Conservation (phyloP, 2,797 vertebrate genomes). For the Brotogeris chrysoptera region DNA sequence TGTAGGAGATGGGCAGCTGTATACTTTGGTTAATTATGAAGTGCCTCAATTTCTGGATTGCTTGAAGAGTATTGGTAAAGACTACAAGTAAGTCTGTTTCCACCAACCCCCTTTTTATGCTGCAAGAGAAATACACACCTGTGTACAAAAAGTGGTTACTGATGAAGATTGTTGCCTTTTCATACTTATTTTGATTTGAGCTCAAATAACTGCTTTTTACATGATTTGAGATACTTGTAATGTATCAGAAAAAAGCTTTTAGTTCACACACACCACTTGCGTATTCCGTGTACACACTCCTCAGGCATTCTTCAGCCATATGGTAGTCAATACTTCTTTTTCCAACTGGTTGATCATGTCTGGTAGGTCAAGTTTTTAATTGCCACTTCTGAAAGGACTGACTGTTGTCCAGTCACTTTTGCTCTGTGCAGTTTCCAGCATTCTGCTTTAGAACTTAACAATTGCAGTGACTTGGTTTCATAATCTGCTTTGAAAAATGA, state of each 20-base stretch:
- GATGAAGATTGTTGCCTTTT: not conserved
- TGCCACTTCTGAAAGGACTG: not conserved
- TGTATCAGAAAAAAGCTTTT: not conserved
- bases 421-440: not conserved
- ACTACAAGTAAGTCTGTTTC: conserved; percentile 82
- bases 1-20: conserved; percentile 92
- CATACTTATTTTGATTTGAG: not conserved
- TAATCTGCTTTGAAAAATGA: not conserved
- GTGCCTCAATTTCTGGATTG: conserved; percentile 89
- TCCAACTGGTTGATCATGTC: not conserved
- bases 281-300: not conserved
- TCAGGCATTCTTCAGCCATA: not conserved
- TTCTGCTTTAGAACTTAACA: not conserved
- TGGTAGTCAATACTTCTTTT: not conserved
- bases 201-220: not conserved
- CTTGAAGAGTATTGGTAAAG: conserved; percentile 82
- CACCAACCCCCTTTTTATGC: not conserved
- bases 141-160: not conserved
- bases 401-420: not conserved
- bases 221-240: not conserved
- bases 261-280: fast-evolving
- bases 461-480: not conserved
- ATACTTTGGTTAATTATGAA: conserved; percentile 89
- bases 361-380: not conserved
- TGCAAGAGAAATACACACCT: not conserved